phyloP scores from a whole-genome alignment of 2,797 vertebrate genomes.

The Nyctibius grandis region DNA sequence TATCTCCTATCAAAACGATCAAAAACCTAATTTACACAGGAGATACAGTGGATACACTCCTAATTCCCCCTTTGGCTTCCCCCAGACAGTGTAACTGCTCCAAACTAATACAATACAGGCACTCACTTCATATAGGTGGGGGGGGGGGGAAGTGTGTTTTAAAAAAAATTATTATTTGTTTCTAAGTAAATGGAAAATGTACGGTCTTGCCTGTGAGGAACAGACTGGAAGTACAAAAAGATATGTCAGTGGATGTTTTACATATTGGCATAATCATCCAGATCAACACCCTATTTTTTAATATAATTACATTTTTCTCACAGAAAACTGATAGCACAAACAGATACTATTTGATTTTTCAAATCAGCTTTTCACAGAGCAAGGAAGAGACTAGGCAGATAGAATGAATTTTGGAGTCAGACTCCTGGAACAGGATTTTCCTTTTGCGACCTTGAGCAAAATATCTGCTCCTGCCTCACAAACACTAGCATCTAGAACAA shows the following conservation, averaged over 20 bases:
- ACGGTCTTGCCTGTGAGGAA: background rate
- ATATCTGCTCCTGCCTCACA: background rate
- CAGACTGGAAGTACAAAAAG: background rate
- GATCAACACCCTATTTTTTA: background rate
- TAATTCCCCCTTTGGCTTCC: conserved; percentile 14
- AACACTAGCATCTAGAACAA: background rate
- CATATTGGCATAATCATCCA: background rate
- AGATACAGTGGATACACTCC: conserved; percentile 17
- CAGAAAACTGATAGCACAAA: background rate
- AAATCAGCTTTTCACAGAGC: background rate
- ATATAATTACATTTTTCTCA: background rate
- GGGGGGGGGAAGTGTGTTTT: background rate
- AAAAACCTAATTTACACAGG: conserved; percentile 44
- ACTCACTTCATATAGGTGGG: background rate
- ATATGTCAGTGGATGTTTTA: background rate
- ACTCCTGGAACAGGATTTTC: background rate
- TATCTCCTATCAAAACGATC: conserved; percentile 42
- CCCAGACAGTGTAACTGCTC: conserved; percentile 1
- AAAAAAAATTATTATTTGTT: background rate
- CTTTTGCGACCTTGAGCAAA: background rate
- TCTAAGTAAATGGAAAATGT: background rate
- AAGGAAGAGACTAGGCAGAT: background rate
- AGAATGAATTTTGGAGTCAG: background rate
- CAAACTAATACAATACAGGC: background rate
- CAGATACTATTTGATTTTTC: background rate